Base-by-base conservation (phyloP, 2,797 vertebrate genomes). In the Pyrocephalus nanus region DNA sequence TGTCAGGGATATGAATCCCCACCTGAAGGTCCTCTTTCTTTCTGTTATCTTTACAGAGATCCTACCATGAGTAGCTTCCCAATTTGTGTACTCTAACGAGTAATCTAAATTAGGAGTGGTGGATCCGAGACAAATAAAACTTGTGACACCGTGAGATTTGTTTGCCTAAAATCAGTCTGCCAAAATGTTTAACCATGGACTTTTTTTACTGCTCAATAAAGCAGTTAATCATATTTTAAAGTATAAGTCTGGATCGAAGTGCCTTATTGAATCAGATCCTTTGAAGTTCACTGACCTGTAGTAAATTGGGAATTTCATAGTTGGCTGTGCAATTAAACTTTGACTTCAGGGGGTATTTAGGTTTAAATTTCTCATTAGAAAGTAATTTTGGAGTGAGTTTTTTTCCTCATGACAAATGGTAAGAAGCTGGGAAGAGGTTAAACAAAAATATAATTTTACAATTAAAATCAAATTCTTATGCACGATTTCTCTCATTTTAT, bases 321-420 rank as follows among this genome's bases (percentile, higher is more conserved):
- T 50, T 86, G 69, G 66, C 62, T 93, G 21, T 76, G 86, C 38
- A 87, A 85, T 93, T 94, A 87, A 88, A 77, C 82, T 89, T 82
- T 92, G 78, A 69, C 86, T 89, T 54, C n/a, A 42, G 53, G 57
- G 65, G 51, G 64, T 72, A 90, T 78, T 88, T 77, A 91, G 13
- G 54, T 88, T 86, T 93, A 90, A 92, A 72, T 69, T 86, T 92
- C 72, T 85, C 58, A 72, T 93, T 91, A 91, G 36, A 22, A 86
- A 91, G 51, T 83, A 91, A 83, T 90, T 87, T 27, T 74, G 42
- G 92, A 87, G 34, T 6, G n/a, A 74, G 36, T 15, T 20, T 70
- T 78, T 91, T 74, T 86, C 40, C 5, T 77, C 47, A 29, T 75
- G 62, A 72, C 23, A 78, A 86, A 79, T 36, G 34, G 23, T 74